Evolutionary conservation across 2,113 vertebrate genomes (phyloP), one percentile per base, ranked within the genome.

Genomic region (Corythornis vintsioides): DNA sequence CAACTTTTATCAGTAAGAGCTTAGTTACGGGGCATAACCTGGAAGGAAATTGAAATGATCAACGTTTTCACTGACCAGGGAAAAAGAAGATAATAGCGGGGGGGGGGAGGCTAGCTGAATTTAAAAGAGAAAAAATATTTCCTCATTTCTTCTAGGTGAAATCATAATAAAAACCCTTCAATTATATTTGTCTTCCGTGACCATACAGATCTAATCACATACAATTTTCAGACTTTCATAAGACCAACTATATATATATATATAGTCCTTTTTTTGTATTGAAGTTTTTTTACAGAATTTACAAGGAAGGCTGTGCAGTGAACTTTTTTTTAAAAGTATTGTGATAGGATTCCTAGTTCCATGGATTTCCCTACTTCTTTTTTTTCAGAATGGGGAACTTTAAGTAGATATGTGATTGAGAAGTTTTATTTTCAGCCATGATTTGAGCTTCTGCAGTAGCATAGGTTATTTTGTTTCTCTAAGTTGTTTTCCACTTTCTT

Each of bases 401-500:
- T 69, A 57, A 82, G 33, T 53, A n/a, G 59, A 38, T 57, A n/a
- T 7, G 7, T 61, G 63, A 79, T 22, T 75, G 61, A 73, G 42
- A 78, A 77, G 12, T 73, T 88, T 88, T 66, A 2, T 3, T 56
- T 85, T 89, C 75, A 86, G 43, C 47, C 22, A 3, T 55, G 56
- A 77, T 89, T 91, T 92, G 83, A 77, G 79, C 15, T 74, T 92
- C 57, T 84, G 28, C n/a, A 82, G 59, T 66, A 92, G 70, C 59
- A 73, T 15, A 33, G 67, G 40, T 90, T 84, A 56, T 48, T 42
- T 56, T 94, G 35, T 53, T 85, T 63, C 50, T 69, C 2, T 1
- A 9, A 76, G 48, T 63, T 93, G 53, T 94, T 94, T 89, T 65
- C 71, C 24, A 70, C 52, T 89, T 91, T 61, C 50, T 47, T 85